Base-by-base conservation (phyloP, 2,888 invertebrate genomes). In the Acleris emargana region DNA sequence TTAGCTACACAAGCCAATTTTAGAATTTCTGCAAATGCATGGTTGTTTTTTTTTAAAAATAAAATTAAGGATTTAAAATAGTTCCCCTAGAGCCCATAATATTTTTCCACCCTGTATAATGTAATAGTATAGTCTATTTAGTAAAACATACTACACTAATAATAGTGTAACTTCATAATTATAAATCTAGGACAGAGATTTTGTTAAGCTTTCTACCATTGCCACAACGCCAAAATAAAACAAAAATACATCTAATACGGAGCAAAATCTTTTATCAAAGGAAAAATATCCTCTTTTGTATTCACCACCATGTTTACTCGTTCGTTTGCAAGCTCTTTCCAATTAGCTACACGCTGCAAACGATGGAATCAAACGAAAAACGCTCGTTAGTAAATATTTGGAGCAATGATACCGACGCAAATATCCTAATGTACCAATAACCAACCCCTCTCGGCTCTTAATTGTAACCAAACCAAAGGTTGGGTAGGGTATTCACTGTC, bases 331-430 rank as follows among this genome's bases (percentile, higher is more conserved):
- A 20, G 7, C 52, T 17, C 9, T 3, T 38, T n/a, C 32, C 47
- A 61, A 54, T 61, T 61, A 54, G 45, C 60, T 45, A 45, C 32
- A 11, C 32, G 32, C 11, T n/a, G 13, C 45, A 18, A 52, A 22
- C 52, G 28, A 13, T 47, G 22, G 32, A 58, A 52, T 22, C 32
- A 45, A 58, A 32, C 57, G 61, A 64, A 58, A 63, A 58, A 58
- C 58, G 18, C 42, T 64, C 58, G 25, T 64, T 64, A 64, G 58
- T 32, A 20, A 53, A 52, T 64, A 58, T 49, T 64, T 64, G 58
- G 58, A 22, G 52, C 18, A 58, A 42, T 52, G 25, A 64, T 58
- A 28, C 16, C 3, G 16, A 18, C 17, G 13, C 7, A 9, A 22
- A 20, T 50, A 17, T n/a, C 28, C 45, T 62, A 51, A 38, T 38